These are phyloP conservation scores for Drosophila histrio DNA, from an alignment of 2,888 invertebrate species.

Conservation along the genomic window DNA sequence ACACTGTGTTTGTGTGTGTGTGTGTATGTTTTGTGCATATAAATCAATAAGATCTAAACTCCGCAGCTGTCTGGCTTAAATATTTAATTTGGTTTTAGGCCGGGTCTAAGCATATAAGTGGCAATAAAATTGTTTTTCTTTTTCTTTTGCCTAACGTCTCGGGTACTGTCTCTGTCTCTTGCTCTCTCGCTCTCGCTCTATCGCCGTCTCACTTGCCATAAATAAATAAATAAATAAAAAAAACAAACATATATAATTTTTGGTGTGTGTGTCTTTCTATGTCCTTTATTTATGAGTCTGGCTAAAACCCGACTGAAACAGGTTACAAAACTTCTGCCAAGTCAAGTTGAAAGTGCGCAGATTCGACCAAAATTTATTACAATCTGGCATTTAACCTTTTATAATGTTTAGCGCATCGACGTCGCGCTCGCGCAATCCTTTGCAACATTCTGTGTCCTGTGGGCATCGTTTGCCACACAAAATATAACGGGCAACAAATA, in stretches of 20 bases:
- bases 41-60: constrained; percentile 64
- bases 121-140: constrained; percentile 53
- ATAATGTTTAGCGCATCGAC: constrained; percentile 27
- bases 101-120: constrained; percentile 59
- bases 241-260: too few relatives aligned
- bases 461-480: constrained; percentile 64
- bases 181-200: neutral
- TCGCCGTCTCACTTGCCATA: constrained; percentile 20
- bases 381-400: constrained; percentile 9
- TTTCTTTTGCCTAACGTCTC: neutral
- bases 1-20: constrained; percentile 3
- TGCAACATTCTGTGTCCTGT: constrained; percentile 49
- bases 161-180: neutral
- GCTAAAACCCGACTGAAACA: constrained; percentile 3
- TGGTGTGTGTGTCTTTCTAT: neutral
- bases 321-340: neutral
- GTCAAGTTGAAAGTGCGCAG: constrained; percentile 7
- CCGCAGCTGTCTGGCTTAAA: constrained; percentile 54
- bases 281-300: constrained; percentile 45
- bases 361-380: constrained; percentile 12
- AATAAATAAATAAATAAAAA: too few relatives aligned
- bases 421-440: constrained; percentile 68
- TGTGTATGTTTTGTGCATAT: constrained; percentile 28
- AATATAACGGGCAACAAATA: constrained; percentile 46
- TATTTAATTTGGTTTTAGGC: constrained; percentile 66